phyloP scores from a whole-genome alignment of 2,113 vertebrate species.

The Isurus oxyrinchus region DNA sequence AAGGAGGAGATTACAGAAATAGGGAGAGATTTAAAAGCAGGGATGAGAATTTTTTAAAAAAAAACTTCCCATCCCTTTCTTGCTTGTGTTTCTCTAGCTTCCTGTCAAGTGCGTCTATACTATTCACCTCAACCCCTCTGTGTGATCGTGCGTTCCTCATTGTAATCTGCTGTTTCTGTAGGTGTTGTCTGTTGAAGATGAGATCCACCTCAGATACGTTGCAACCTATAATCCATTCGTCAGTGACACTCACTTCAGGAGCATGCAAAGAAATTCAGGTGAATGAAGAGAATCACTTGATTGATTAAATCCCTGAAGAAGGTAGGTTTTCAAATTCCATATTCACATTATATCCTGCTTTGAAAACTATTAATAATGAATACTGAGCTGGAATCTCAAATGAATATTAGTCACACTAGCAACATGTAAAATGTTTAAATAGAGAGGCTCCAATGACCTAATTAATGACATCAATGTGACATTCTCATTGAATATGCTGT shows the following conservation, averaged over 20 bases:
- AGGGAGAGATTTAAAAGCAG: not conserved
- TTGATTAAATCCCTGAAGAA: not conserved
- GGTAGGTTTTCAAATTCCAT: not conserved
- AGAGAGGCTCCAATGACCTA: constrained; percentile 27
- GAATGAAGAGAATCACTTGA: not conserved
- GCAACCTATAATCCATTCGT: not conserved
- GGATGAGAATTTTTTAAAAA: too few relatives aligned
- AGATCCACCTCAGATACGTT: not conserved
- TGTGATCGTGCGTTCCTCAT: not conserved
- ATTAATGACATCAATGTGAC: constrained; percentile 11
- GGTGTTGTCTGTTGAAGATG: not conserved
- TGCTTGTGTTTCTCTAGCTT: not conserved
- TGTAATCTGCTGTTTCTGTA: not conserved
- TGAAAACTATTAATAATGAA: constrained; percentile 23
- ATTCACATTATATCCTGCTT: constrained; percentile 19
- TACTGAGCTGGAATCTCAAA: constrained; percentile 16
- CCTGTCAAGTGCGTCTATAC: not conserved
- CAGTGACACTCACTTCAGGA: not conserved
- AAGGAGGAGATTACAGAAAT: not conserved
- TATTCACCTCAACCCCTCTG: not conserved
- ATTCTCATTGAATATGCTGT: constrained; percentile 14
- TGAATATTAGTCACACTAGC: constrained; percentile 12
- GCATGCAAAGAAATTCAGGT: not conserved
- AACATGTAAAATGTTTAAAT: constrained; percentile 27
- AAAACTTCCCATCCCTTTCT: not conserved